Percentiles rank a stretch among this genome's conserved stretches.
Conservation (phyloP, 2,113 vertebrate genomes). For the Elephas maximus region DNA sequence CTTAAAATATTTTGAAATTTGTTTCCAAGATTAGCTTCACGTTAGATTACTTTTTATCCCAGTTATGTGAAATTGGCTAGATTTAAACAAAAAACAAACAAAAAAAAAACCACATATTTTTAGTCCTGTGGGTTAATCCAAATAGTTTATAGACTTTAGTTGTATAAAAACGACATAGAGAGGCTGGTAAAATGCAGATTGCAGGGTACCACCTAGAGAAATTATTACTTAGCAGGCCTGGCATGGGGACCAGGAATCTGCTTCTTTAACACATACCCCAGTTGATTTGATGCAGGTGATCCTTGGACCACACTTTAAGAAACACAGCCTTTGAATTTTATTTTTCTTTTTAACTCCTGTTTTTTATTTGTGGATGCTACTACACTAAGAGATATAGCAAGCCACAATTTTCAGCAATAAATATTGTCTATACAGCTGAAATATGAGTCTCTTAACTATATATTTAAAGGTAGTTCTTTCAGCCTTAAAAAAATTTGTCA, state of each 20-base stretch:
- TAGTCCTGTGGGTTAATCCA: background rate
- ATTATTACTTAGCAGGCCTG: background rate
- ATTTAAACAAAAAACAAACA: background rate
- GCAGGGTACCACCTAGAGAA: background rate
- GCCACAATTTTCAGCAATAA: background rate
- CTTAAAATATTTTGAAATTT: constrained; percentile 41
- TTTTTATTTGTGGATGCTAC: constrained; percentile 3
- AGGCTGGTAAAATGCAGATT: background rate
- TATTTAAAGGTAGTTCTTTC: constrained; percentile 28
- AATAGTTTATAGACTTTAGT: background rate
- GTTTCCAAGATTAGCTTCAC: background rate
- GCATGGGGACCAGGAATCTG: too few relatives aligned
- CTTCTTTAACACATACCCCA: background rate
- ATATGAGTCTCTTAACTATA: background rate
- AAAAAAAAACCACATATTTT: background rate
- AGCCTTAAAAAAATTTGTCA: background rate
- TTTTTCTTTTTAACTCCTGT: background rate
- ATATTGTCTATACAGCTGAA: background rate
- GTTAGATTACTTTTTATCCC: background rate
- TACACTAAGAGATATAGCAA: background rate
- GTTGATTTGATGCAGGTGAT: background rate
- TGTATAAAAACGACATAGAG: background rate
- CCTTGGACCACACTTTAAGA: background rate
- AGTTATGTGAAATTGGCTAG: background rate
- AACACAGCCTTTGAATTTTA: background rate